phyloP scores from a whole-genome alignment of 2,888 invertebrate genomes.

The Drosophila picticornis region DNA sequence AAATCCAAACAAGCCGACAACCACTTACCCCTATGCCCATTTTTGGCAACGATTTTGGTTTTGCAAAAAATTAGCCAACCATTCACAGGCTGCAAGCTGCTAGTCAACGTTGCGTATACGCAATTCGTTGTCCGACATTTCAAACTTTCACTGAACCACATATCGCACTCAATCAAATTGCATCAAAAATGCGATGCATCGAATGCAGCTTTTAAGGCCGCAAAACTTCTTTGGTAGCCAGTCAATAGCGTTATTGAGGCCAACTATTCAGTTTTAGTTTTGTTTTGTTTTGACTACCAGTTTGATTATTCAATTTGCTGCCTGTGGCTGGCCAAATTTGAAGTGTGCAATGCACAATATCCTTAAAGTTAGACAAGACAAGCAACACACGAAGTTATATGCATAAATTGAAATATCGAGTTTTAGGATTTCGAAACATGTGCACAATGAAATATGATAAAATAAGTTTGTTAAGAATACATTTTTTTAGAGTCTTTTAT shows the following conservation, averaged over 20 bases:
- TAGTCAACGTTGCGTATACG: constrained; percentile 55
- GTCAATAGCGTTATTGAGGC: constrained; percentile 55
- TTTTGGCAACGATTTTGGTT: constrained; percentile 45
- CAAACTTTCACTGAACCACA: constrained; percentile 40
- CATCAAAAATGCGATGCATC: constrained; percentile 26
- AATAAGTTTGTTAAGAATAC: not conserved
- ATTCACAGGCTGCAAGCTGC: constrained; percentile 23
- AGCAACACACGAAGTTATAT: not conserved
- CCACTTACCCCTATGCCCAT: constrained; percentile 46
- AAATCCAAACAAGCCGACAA: constrained; percentile 37
- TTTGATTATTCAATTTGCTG: constrained; percentile 38
- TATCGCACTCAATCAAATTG: constrained; percentile 53
- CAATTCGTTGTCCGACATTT: constrained; percentile 32
- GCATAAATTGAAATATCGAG: not conserved
- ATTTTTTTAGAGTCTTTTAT: not conserved
- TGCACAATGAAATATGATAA: not conserved
- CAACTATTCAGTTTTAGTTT: constrained; percentile 23
- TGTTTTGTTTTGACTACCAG: constrained; percentile 7
- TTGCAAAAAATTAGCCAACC: constrained; percentile 58
- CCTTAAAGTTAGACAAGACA: not conserved
- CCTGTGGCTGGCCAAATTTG: constrained; percentile 9
- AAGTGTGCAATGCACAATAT: constrained; percentile 1
- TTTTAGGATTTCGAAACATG: not conserved
- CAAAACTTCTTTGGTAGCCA: constrained; percentile 38
- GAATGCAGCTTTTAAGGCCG: constrained; percentile 17